Percentiles rank a stretch among this genome's conserved stretches.
These are phyloP conservation scores for Taenaris catops DNA, from an alignment of 2,888 invertebrate genomes.

Conservation along the genomic window DNA sequence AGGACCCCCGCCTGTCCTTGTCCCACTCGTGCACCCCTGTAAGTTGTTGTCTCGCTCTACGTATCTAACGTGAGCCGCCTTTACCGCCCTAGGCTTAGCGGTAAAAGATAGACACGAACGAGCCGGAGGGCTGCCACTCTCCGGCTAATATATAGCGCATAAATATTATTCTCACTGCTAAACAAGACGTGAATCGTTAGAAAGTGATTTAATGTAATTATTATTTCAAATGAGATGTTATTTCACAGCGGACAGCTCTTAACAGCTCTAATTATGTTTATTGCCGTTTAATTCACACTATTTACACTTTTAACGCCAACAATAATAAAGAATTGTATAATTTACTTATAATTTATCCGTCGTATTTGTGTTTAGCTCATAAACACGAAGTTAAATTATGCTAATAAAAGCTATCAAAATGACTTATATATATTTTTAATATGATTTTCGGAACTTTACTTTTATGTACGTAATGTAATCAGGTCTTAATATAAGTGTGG, in stretches of 20 bases:
- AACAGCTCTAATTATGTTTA: constrained; percentile 9
- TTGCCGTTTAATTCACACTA: constrained; percentile 6
- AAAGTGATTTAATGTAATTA: constrained; percentile 46
- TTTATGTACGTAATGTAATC: no score
- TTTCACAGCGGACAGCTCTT: constrained; percentile 10
- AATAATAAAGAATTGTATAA: not conserved
- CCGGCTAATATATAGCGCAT: constrained; percentile 17
- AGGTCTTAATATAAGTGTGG: no score
- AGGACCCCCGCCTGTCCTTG: constrained; percentile 54
- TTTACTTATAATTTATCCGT: not conserved
- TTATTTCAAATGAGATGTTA: constrained; percentile 40
- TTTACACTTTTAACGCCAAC: constrained; percentile 2
- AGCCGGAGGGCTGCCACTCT: constrained; percentile 53
- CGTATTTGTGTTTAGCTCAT: no score
- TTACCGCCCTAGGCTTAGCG: constrained; percentile 75
- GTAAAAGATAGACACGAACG: constrained; percentile 74
- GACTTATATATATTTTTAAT: no score
- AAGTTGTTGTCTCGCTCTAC: constrained; percentile 48
- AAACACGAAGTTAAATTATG: not conserved
- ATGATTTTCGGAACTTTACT: no score
- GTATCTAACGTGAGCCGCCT: constrained; percentile 65
- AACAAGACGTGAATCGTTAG: constrained; percentile 45
- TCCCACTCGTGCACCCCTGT: constrained; percentile 35
- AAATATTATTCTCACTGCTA: constrained; percentile 51
- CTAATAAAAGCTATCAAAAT: not conserved